Evolutionary conservation across 2,797 vertebrate genomes (phyloP).

Genomic region (Onychomys torridus): DNA sequence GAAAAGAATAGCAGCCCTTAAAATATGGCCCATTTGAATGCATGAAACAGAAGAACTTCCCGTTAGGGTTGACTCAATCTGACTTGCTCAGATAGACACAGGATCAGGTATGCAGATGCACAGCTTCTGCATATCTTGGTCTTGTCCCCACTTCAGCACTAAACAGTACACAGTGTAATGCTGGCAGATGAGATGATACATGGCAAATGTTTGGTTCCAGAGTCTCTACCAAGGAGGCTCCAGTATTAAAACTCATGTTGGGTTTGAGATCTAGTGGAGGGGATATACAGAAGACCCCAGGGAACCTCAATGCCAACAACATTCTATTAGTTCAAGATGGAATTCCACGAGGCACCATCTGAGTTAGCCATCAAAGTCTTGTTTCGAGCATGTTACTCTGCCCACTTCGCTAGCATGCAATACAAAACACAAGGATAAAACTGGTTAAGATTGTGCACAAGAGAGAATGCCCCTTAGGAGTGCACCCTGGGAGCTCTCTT

Average conservation of each 20-base stretch:
- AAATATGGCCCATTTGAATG: neutral
- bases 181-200: neutral
- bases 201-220: neutral
- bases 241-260: neutral
- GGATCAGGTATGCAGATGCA: neutral
- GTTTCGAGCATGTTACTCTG: neutral
- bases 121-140: neutral
- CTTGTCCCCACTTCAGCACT: neutral
- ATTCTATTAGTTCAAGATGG: neutral
- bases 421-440: conserved; percentile 80
- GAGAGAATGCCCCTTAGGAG: conserved; percentile 82
- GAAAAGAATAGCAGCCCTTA: neutral
- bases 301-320: neutral
- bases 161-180: neutral
- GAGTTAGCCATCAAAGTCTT: neutral
- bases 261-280: neutral
- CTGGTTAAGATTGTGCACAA: conserved; percentile 78
- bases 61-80: neutral
- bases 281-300: neutral
- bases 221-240: neutral
- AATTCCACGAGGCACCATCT: neutral
- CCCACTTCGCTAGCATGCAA: neutral
- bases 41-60: neutral
- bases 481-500: conserved; percentile 81
- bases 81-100: neutral